A percentile compares a stretch with the other conserved stretches of the same genome.
phyloP scores from a whole-genome alignment of 2,888 invertebrate genomes.

The Chrysotoxum bicinctum region DNA sequence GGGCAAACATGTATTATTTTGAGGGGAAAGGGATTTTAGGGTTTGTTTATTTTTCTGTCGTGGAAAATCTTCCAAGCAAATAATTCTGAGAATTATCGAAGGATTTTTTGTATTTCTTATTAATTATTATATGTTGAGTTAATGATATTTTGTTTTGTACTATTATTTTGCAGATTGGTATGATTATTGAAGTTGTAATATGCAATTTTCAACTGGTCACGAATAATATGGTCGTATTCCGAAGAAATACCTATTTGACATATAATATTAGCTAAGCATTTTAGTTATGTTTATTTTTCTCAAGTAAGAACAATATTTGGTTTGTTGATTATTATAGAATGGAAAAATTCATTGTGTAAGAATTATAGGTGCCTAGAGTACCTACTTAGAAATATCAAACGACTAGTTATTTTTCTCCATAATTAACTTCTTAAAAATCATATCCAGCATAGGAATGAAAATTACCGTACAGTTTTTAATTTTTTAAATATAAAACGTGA shows the following conservation, averaged over 20 bases:
- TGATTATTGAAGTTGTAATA: slow-evolving; percentile 31
- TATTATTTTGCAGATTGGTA: slow-evolving; percentile 5
- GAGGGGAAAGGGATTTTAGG: slow-evolving; percentile 4
- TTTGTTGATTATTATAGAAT: slow-evolving; percentile 5
- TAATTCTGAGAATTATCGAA: slow-evolving; percentile 3
- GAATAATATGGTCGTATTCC: slow-evolving; percentile 44
- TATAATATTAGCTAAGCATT: not conserved
- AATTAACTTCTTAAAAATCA: not conserved
- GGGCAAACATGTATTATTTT: not conserved
- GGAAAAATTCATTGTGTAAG: not conserved
- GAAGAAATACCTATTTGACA: not conserved
- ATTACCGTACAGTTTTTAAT: no score
- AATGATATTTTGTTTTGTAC: not conserved
- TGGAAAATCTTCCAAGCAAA: not conserved
- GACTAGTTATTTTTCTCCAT: not conserved
- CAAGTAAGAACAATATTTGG: slow-evolving; percentile 11
- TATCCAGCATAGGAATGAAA: not conserved
- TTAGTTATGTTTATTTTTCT: slow-evolving; percentile 1
- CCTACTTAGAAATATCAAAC: not conserved
- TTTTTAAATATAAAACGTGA: no score
- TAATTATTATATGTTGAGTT: not conserved
- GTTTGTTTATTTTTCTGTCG: not conserved
- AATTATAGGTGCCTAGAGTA: not conserved
- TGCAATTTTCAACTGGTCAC: slow-evolving; percentile 46
- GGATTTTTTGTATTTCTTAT: not conserved